phyloP scores from a whole-genome alignment of 2,888 invertebrate species.

The Mimumesa dahlbomi region DNA sequence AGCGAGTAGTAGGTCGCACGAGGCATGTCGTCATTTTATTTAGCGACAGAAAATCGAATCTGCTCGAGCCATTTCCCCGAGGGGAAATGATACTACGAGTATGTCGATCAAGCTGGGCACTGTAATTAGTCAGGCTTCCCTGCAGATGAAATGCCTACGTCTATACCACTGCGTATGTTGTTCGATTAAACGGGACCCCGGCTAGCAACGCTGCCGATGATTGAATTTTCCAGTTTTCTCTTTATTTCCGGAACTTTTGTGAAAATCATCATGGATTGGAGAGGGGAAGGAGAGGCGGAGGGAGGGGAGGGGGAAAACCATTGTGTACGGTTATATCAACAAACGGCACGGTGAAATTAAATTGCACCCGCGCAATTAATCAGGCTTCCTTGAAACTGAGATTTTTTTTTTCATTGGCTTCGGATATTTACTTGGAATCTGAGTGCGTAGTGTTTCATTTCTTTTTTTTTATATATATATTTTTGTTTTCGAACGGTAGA shows the following conservation, averaged over 20 bases:
- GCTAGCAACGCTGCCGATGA: neutral
- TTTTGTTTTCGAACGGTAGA: too few species aligned
- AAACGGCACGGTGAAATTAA: too few species aligned
- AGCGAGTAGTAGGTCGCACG: neutral
- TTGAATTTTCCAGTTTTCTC: slow-evolving; percentile 4
- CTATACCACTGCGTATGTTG: neutral
- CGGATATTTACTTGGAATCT: too few species aligned
- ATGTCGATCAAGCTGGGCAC: slow-evolving; percentile 33
- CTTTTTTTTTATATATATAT: too few species aligned
- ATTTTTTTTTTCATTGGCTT: too few species aligned
- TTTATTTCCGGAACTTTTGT: slow-evolving; percentile 8
- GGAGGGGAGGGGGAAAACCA: too few species aligned
- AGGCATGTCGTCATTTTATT: slow-evolving; percentile 45
- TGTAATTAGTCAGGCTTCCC: slow-evolving; percentile 46
- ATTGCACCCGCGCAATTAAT: too few species aligned
- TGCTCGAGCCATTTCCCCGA: slow-evolving; percentile 5
- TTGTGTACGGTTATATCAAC: too few species aligned
- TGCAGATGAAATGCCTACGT: slow-evolving; percentile 4
- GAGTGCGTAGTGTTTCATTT: too few species aligned
- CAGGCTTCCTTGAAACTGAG: too few species aligned
- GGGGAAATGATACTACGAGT: slow-evolving; percentile 12
- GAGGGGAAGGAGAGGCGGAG: too few species aligned
- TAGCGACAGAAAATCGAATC: slow-evolving; percentile 53
- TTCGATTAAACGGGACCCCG: slow-evolving; percentile 26
- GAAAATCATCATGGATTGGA: neutral